Conservation (phyloP, 1,140 invertebrate genomes). For the Pachypeltis micranthus region DNA sequence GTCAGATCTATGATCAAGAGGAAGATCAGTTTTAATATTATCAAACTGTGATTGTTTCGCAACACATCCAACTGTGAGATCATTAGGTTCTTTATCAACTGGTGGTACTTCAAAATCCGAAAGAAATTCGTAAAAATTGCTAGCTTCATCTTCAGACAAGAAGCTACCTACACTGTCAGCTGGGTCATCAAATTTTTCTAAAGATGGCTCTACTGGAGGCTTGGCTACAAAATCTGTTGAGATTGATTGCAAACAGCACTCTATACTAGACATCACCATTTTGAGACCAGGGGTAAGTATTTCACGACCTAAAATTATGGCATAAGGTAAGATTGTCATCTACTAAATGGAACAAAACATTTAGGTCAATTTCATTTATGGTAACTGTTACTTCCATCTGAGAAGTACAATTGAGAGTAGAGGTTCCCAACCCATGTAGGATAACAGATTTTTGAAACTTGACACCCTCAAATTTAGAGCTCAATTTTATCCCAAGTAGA, state of each 20-base stretch:
- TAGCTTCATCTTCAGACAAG: neutral
- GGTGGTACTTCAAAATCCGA: neutral
- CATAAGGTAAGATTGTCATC: neutral
- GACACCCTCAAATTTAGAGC: too few relatives aligned
- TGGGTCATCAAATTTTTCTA: too few relatives aligned
- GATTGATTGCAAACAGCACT: neutral
- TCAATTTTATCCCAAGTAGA: too few relatives aligned
- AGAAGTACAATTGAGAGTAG: neutral
- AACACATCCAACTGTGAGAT: too few relatives aligned
- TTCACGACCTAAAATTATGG: slow-evolving; percentile 1
- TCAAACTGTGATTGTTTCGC: neutral
- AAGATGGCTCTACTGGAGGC: too few relatives aligned
- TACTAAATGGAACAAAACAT: neutral
- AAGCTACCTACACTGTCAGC: too few relatives aligned
- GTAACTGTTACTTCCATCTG: neutral
- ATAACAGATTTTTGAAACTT: too few relatives aligned
- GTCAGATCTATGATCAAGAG: neutral
- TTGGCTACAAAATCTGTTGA: too few relatives aligned
- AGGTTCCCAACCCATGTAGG: neutral
- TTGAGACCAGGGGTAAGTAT: neutral
- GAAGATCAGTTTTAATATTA: neutral
- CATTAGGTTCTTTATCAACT: neutral
- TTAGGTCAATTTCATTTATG: neutral
- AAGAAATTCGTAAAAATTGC: neutral
- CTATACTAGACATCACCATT: neutral